A percentile compares a stretch with the other conserved stretches of the same genome.
These are phyloP conservation scores for Pterostichus madidus DNA, from an alignment of 2,888 invertebrate species.

Conservation along the genomic window DNA sequence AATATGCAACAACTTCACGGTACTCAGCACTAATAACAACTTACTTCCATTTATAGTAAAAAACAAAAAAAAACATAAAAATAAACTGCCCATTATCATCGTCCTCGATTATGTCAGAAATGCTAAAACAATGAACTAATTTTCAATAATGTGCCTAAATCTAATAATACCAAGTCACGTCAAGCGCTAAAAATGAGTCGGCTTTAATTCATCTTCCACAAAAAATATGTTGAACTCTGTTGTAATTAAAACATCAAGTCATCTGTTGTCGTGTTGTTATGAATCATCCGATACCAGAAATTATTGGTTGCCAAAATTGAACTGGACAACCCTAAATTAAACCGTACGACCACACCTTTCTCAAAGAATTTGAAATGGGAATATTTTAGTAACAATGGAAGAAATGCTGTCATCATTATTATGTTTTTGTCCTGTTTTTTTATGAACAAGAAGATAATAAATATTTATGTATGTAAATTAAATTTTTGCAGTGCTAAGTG, in stretches of 20 bases:
- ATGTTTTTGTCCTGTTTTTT: not conserved
- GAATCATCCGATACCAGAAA: not conserved
- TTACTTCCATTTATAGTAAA: not conserved
- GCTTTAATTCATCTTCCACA: not conserved
- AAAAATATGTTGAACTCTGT: not conserved
- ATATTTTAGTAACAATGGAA: not conserved
- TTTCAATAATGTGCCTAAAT: not conserved
- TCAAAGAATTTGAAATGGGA: not conserved
- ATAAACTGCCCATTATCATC: not conserved
- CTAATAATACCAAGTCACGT: not conserved
- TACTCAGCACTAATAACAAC: not conserved
- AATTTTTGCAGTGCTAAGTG: not conserved
- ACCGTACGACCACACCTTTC: not conserved
- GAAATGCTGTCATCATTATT: not conserved
- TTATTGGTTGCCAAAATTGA: not conserved
- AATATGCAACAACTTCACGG: too few relatives aligned
- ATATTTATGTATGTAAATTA: slow-evolving; percentile 43
- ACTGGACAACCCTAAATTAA: not conserved
- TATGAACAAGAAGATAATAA: not conserved
- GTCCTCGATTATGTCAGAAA: slow-evolving; percentile 25
- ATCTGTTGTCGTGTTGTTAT: not conserved
- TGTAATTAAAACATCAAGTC: not conserved
- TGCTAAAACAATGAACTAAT: slow-evolving; percentile 13
- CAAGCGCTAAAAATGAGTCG: not conserved
- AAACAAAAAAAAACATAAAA: not conserved